phyloP scores from a whole-genome alignment of 2,113 vertebrate genomes.

The Notothenia rossii region DNA sequence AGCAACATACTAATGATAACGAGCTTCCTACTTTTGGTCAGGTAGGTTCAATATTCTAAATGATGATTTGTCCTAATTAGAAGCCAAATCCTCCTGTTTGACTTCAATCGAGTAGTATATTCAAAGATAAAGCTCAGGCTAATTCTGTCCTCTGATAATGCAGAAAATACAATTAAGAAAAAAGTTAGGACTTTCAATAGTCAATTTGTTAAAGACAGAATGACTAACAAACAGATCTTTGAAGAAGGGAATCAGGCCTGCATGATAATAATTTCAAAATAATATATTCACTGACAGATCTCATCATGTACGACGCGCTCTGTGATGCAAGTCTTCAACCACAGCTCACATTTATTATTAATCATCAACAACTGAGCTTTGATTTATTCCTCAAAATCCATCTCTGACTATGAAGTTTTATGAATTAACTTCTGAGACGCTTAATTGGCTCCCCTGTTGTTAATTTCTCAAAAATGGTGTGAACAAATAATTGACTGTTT shows the following conservation, averaged over 20 bases:
- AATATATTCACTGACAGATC: neutral
- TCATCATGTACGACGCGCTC: neutral
- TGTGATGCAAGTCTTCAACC: neutral
- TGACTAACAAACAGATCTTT: neutral
- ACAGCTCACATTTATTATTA: neutral
- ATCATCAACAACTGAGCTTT: neutral
- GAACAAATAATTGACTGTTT: constrained; percentile 10
- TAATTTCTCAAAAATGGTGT: constrained; percentile 8
- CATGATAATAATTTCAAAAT: neutral
- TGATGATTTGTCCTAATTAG: neutral
- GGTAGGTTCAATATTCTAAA: constrained; percentile 15
- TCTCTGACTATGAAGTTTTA: neutral
- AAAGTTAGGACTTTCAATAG: neutral
- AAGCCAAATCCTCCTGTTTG: neutral
- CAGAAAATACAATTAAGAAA: neutral
- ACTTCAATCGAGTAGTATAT: constrained; percentile 15
- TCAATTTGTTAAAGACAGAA: neutral
- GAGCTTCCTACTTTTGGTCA: constrained; percentile 5
- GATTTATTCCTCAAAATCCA: neutral
- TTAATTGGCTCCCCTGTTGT: constrained; percentile 6
- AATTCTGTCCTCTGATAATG: neutral
- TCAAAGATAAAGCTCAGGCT: neutral
- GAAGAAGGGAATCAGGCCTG: neutral
- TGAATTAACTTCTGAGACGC: constrained; percentile 16
- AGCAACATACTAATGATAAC: neutral